phyloP scores from a whole-genome alignment of 2,888 invertebrate species.

The Drosophila helvetica region DNA sequence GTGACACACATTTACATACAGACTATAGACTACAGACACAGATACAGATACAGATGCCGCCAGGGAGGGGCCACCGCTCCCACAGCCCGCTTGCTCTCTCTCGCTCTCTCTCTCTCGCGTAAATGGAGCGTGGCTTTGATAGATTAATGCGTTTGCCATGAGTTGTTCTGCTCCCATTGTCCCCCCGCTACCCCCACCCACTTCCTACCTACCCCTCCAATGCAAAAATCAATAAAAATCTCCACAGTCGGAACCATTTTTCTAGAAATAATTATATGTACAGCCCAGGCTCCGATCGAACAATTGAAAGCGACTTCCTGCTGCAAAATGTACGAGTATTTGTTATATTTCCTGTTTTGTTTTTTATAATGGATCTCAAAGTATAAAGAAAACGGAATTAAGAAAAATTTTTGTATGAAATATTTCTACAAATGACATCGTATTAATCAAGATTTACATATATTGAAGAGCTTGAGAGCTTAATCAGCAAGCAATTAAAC shows the following conservation, averaged over 20 bases:
- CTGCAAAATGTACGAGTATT: not conserved
- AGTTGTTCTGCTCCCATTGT: slow-evolving; percentile 25
- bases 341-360: not conserved
- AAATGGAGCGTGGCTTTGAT: slow-evolving; percentile 74
- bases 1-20: slow-evolving; percentile 65
- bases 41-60: not conserved
- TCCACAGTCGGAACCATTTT: slow-evolving; percentile 22
- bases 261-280: not conserved
- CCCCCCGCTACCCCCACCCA: not conserved
- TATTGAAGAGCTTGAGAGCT: not conserved
- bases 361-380: not conserved
- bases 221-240: slow-evolving; percentile 64
- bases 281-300: slow-evolving; percentile 11
- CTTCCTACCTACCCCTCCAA: slow-evolving; percentile 28
- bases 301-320: slow-evolving; percentile 32
- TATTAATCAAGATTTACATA: not conserved
- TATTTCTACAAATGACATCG: not conserved
- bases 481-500: not conserved
- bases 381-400: not conserved
- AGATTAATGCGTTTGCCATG: slow-evolving; percentile 62
- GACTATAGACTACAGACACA: not conserved
- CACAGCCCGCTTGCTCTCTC: slow-evolving; percentile 4
- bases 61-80: slow-evolving; percentile 18
- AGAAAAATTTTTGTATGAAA: not conserved
- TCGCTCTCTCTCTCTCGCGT: slow-evolving; percentile 20